A percentile compares a stretch with the other conserved stretches of the same genome.
These are phyloP conservation scores for Clarias batrachus DNA, from an alignment of 2,113 vertebrate genomes.

Conservation along the genomic window DNA sequence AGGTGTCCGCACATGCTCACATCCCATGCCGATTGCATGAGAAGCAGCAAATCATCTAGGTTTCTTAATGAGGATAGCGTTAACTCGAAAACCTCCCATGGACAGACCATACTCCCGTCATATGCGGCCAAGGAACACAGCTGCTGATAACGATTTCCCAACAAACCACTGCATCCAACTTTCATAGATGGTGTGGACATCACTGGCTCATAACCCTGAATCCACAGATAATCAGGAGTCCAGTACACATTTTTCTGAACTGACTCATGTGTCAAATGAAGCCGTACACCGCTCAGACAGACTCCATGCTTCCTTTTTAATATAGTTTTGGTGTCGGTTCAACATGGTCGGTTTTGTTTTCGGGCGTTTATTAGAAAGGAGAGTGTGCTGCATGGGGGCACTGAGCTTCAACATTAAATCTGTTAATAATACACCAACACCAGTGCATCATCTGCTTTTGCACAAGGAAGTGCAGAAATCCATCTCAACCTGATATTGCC, in stretches of 20 bases:
- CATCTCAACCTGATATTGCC: not conserved
- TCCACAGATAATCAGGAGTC: slow-evolving; percentile 44
- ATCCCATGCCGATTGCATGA: not conserved
- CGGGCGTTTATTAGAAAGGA: not conserved
- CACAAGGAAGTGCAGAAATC: not conserved
- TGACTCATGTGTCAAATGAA: slow-evolving; percentile 32
- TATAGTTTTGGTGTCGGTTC: not conserved
- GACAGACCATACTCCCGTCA: slow-evolving; percentile 21
- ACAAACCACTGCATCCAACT: slow-evolving; percentile 19
- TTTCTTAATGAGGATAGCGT: slow-evolving; percentile 22
- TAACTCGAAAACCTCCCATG: slow-evolving; percentile 21
- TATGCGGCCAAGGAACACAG: slow-evolving; percentile 44
- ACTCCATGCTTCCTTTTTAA: slow-evolving; percentile 37
- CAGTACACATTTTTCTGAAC: slow-evolving; percentile 30
- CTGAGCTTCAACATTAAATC: not conserved
- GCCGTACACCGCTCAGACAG: not conserved
- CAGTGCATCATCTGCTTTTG: not conserved
- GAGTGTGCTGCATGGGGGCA: not conserved
- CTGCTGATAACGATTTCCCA: slow-evolving; percentile 49
- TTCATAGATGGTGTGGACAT: slow-evolving; percentile 21
- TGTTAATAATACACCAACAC: not conserved
- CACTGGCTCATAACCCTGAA: slow-evolving; percentile 33
- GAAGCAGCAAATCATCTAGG: not conserved
- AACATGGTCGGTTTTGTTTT: not conserved
- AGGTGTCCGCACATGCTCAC: not conserved